Evolutionary conservation across 2,888 invertebrate species (phyloP), one percentile per base, ranked within the genome.

Genomic region (Salticus scenicus): DNA sequence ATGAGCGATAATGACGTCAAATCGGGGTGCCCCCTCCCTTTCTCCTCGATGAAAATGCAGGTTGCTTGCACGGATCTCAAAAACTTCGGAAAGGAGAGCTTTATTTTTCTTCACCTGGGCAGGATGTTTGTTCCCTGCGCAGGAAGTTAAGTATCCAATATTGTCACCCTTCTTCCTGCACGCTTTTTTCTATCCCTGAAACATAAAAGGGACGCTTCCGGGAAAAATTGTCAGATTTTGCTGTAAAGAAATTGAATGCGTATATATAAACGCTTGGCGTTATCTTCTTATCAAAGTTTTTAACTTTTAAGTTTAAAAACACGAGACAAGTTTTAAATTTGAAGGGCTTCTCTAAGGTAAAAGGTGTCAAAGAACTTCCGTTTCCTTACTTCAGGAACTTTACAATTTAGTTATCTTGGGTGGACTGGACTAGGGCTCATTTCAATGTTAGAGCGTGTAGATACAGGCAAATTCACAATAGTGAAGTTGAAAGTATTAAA

Each of bases 51-150:
- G 37, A 37, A 37, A 37, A 37, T 37, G 10, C 37, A 37, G 37
- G 37, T 37, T 37, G 37, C 37, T 37, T 10, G 10, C 10, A 37
- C 37, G 37, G 37, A 10, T 37, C 37, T 37, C 10, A 7, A 37
- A 37, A 37, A 37, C 37, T 37, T 37, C 37, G 37, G 37, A 10
- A 37, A 37, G 37, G 37, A 37, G 10, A 10, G 37, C 37, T 37
- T 10, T 4, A 7, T 47, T 47, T 47, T 47, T 47, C 47, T 47
- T 70, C 73, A 80, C 80, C 80, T 80, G 74, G 41, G 41, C 81
- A 74, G 81, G 81, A 74, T 81, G 74, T 81, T 74, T 81, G 57
- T 42, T 24, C 51, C 70, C 71, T 71, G 72, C 47, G 66, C 72
- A 67, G 81, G 81, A 81, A 81, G 63, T 66, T n/a, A 27, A 24